Conservation (phyloP, 92 coral and sea anemone genomes). For the Isaurus tuberculatus region DNA sequence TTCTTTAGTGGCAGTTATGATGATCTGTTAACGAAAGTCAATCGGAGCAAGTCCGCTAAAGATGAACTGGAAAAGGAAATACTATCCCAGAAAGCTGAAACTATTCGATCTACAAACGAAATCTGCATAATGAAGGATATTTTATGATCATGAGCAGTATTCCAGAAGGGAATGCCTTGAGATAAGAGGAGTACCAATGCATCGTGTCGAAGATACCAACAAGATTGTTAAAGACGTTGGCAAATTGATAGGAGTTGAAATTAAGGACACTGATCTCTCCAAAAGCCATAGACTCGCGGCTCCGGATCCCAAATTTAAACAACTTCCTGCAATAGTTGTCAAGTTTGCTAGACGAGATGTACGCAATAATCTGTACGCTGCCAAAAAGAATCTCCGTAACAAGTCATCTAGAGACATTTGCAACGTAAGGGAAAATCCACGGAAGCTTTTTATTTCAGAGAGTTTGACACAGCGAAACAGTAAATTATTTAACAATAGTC, state of each 20-base stretch:
- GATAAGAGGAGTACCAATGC: slow-evolving; percentile 23
- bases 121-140: neutral
- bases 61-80: slow-evolving; percentile 27
- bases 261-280: slow-evolving; percentile 21
- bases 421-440: neutral
- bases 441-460: slow-evolving; percentile 6
- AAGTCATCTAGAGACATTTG: slow-evolving; percentile 20
- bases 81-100: slow-evolving; percentile 24
- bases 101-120: neutral
- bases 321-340: neutral
- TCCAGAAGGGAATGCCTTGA: slow-evolving; percentile 31
- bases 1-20: neutral
- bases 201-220: slow-evolving; percentile 20
- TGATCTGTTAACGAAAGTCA: neutral
- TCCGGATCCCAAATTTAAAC: neutral
- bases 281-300: slow-evolving; percentile 11
- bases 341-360: slow-evolving; percentile 11
- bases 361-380: slow-evolving; percentile 5
- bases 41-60: neutral
- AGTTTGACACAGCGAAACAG: slow-evolving; percentile 13
- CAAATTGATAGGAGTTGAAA: slow-evolving; percentile 4
- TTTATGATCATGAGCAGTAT: slow-evolving; percentile 37
- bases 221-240: slow-evolving; percentile 21
- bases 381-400: slow-evolving; percentile 17
- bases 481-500: neutral